Evolutionary conservation across 2,888 invertebrate genomes (phyloP).

Genomic region (Dryococelus australis): DNA sequence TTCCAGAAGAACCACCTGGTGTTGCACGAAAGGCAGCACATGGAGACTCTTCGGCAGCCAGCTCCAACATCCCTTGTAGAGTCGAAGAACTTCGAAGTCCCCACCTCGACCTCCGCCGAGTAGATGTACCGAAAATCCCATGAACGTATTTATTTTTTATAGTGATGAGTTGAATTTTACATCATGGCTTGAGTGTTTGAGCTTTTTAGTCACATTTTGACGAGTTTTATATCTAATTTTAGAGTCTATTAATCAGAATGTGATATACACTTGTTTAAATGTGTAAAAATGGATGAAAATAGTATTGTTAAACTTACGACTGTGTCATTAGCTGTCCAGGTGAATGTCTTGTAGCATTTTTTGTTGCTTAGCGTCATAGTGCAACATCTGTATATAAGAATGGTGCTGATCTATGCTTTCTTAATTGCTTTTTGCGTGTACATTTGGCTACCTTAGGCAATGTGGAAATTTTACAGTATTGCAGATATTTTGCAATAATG

Average conservation of each 20-base stretch:
- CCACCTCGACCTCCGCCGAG: not conserved
- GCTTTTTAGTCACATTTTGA: slow-evolving; percentile 16
- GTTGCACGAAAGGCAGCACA: slow-evolving; percentile 82
- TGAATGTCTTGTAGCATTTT: not conserved
- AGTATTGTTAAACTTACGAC: not conserved
- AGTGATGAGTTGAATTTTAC: not conserved
- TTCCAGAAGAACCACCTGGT: slow-evolving; percentile 86
- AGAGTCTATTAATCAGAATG: slow-evolving; percentile 7
- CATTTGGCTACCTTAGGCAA: not conserved
- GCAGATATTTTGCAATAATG: not conserved
- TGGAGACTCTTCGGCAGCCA: slow-evolving; percentile 60
- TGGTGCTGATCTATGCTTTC: slow-evolving; percentile 6
- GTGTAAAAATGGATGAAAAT: not conserved
- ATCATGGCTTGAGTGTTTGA: not conserved
- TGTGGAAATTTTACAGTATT: not conserved
- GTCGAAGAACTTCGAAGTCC: slow-evolving; percentile 22
- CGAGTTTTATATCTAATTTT: slow-evolving; percentile 10
- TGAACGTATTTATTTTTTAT: slow-evolving; percentile 16
- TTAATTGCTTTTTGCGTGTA: not conserved
- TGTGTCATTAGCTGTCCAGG: not conserved
- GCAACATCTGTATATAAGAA: not conserved
- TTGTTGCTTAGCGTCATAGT: not conserved
- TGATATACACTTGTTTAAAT: slow-evolving; percentile 5
- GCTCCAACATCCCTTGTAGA: slow-evolving; percentile 59
- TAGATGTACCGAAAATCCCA: not conserved